Conservation (phyloP, 1,140 invertebrate genomes). For the Zophobas atratus region DNA sequence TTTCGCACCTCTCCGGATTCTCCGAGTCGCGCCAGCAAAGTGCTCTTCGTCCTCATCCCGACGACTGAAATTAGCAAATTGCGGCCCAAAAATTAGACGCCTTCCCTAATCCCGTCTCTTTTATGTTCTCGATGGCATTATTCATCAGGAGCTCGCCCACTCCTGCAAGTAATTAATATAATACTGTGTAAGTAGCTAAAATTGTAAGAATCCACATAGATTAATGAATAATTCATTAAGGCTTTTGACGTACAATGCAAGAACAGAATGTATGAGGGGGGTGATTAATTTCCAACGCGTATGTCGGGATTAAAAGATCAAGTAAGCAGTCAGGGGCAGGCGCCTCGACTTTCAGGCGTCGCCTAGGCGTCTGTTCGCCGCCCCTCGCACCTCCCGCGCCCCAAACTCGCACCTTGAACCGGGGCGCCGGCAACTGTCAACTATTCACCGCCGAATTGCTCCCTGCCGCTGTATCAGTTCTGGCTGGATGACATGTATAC, state of each 20-base stretch:
- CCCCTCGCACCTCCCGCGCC: constrained; percentile 55
- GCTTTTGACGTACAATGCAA: constrained; percentile 60
- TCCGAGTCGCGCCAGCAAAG: too few species aligned
- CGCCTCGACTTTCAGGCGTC: constrained; percentile 62
- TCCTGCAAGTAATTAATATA: constrained; percentile 56
- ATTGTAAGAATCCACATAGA: constrained; percentile 63
- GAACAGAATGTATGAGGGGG: constrained; percentile 56
- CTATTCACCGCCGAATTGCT: constrained; percentile 40
- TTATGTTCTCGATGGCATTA: constrained; percentile 45
- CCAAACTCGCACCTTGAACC: constrained; percentile 56
- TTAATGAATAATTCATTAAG: constrained; percentile 66
- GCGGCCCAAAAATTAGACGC: constrained; percentile 21
- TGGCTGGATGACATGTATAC: not conserved
- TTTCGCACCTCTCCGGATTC: not conserved
- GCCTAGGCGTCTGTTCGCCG: constrained; percentile 58
- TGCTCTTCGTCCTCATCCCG: too few species aligned
- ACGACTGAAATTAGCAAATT: constrained; percentile 7
- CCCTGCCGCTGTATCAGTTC: constrained; percentile 39
- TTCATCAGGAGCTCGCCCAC: constrained; percentile 48
- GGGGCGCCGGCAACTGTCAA: constrained; percentile 47
- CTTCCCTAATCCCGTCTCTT: constrained; percentile 29
- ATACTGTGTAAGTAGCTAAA: constrained; percentile 54
- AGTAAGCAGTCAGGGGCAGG: constrained; percentile 62
- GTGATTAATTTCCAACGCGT: constrained; percentile 66
- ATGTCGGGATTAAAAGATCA: constrained; percentile 66